Conservation (phyloP, 2,888 invertebrate genomes). For the Dolichopus griseipennis region DNA sequence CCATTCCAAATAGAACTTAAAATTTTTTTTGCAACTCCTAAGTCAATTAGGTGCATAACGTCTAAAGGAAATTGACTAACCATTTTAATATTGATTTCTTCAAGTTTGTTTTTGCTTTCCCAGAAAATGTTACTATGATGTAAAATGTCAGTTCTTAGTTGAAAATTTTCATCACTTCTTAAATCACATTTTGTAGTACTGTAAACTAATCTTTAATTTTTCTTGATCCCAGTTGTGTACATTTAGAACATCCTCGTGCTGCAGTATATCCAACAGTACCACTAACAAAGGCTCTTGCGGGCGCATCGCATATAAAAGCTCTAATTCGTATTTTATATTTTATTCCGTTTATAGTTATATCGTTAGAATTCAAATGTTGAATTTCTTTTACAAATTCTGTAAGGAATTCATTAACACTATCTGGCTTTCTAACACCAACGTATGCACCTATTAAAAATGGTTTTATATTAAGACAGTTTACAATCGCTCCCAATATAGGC, state of each 20-base stretch:
- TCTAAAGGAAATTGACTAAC: constrained; percentile 18
- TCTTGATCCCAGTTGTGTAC: constrained; percentile 10
- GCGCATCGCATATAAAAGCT: constrained; percentile 13
- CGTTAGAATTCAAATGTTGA: neutral
- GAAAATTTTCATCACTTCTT: constrained; percentile 14
- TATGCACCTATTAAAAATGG: constrained; percentile 11
- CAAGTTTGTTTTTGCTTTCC: constrained; percentile 9
- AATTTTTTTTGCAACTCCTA: constrained; percentile 18
- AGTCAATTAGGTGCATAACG: constrained; percentile 18
- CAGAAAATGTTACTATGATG: constrained; percentile 12
- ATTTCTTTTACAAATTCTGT: neutral
- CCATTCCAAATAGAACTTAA: constrained; percentile 7
- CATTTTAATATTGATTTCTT: constrained; percentile 14
- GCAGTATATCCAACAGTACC: constrained; percentile 14
- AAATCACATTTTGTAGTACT: neutral
- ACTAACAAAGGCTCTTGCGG: constrained; percentile 13
- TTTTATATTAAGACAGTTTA: neutral
- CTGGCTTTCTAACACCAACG: neutral
- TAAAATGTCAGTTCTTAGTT: neutral
- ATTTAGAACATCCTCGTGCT: constrained; percentile 14
- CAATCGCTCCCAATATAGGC: neutral
- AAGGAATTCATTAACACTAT: neutral
- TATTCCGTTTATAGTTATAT: constrained; percentile 10
- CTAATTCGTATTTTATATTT: neutral
- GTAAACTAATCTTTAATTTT: constrained; percentile 8